Conservation (phyloP, 2,797 vertebrate genomes). For the Okamejei kenojei region DNA sequence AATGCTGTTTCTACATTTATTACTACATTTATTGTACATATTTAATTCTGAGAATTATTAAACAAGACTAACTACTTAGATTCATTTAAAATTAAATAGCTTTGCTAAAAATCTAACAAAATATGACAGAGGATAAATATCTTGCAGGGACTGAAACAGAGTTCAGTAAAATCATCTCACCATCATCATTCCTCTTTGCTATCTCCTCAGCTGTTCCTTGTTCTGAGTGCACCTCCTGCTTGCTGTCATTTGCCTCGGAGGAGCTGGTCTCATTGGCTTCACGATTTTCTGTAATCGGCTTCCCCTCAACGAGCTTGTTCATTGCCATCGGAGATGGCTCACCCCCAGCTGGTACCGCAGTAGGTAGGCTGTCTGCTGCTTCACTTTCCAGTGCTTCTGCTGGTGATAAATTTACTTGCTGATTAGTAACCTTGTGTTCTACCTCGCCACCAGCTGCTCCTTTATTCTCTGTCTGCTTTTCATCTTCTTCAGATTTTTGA, state of each 20-base stretch:
- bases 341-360: slow-evolving; percentile 26
- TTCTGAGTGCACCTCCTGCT: slow-evolving; percentile 46
- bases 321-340: slow-evolving; percentile 37
- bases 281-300: slow-evolving; percentile 40
- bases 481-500: not conserved
- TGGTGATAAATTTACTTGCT: slow-evolving; percentile 42
- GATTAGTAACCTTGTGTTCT: slow-evolving; percentile 42
- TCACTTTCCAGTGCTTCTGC: slow-evolving; percentile 40
- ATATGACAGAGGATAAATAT: not conserved
- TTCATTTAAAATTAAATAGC: not conserved
- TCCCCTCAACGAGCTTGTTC: slow-evolving; percentile 42
- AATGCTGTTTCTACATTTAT: not conserved
- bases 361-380: slow-evolving; percentile 40
- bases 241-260: slow-evolving; percentile 59
- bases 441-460: not conserved
- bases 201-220: slow-evolving; percentile 47
- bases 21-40: not conserved
- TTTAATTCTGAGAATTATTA: not conserved
- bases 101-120: not conserved
- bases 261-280: slow-evolving; percentile 45
- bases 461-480: slow-evolving; percentile 40
- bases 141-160: slow-evolving; percentile 40
- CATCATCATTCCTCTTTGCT: slow-evolving; percentile 53
- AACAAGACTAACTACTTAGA: not conserved
- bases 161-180: slow-evolving; percentile 38